Evolutionary conservation across 1,140 invertebrate species (phyloP), one percentile per base, ranked within the genome.

Genomic region (Aporrectodea caliginosa): DNA sequence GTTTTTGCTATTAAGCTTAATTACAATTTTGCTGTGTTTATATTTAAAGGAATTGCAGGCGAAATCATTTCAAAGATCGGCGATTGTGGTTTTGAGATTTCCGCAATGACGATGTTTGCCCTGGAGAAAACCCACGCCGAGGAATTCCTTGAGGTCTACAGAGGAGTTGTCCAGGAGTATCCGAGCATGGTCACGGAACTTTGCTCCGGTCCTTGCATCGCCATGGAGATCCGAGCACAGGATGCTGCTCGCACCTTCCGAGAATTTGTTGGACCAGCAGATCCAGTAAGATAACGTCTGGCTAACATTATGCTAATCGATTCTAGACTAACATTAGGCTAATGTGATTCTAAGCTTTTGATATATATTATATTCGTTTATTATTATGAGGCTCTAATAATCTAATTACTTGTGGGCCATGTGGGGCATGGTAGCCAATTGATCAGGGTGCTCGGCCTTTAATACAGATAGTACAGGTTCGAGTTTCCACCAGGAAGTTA

Each of bases 101-200:
- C 92, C 1, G 94, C 93, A 2, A 88, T 96, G 22, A 80, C 85
- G 91, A 85, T 88, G 84, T 92, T 93, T 83, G 90, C 92, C 81
- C 89, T 97, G 83, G 93, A 93, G 81, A 91, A 79, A 35, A 29
- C 29, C 1, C 93, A 95, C 88, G 94, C 93, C 33, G 93, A 94
- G 84, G 94, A 97, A 88, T 97, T 98, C 89, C 92, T 93, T 85
- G 95, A 97, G 90, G 92, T 97, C 22, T 98, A 98, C 86, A 95
- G 95, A 88, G 93, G 93, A n/a, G 92, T 96, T 78, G 90, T 95
- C 14, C 90, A 91, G 6, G 94, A 96, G 85, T 96, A 94, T 71
- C 34, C 43, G 16, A 43, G 27, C 32, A 81, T 81, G 80, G 80
- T 96, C 0, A 89, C 90, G 71, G 93, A 96, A 84, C 86, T 96